Conservation (phyloP, 1,140 invertebrate species). For the Hirudo medicinalis region DNA sequence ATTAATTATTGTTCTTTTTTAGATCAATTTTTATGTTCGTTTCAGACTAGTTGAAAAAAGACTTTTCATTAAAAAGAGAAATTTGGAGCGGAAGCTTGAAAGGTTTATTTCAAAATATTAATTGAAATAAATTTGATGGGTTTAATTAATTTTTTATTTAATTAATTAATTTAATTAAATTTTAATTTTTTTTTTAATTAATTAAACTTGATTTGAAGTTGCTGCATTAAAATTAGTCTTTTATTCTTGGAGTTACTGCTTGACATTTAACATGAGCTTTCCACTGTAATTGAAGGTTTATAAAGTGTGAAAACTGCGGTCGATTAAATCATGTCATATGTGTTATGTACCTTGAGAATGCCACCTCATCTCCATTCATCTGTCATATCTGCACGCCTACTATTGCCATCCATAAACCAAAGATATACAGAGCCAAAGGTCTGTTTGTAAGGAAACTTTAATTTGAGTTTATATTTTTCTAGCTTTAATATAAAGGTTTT, state of each 20-base stretch:
- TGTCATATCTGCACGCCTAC: not conserved
- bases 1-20: not conserved
- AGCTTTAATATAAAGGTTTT: too few species aligned
- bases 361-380: not conserved
- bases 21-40: not conserved
- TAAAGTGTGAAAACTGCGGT: constrained; percentile 85
- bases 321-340: constrained; percentile 96
- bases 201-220: too few species aligned
- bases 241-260: too few species aligned
- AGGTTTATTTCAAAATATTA: not conserved
- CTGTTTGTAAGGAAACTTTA: too few species aligned
- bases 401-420: not conserved
- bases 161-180: too few species aligned
- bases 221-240: too few species aligned
- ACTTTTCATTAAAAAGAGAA: constrained; percentile 3
- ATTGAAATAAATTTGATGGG: not conserved
- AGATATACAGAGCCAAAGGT: too few species aligned
- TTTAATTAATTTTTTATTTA: too few species aligned
- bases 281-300: constrained; percentile 48
- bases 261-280: too few species aligned
- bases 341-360: constrained; percentile 77
- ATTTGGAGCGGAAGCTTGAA: not conserved
- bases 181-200: too few species aligned
- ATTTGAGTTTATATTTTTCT: too few species aligned
- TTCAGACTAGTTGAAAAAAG: constrained; percentile 1